Conservation (phyloP, 2,888 invertebrate species). For the Scaptomyza tumidula region DNA sequence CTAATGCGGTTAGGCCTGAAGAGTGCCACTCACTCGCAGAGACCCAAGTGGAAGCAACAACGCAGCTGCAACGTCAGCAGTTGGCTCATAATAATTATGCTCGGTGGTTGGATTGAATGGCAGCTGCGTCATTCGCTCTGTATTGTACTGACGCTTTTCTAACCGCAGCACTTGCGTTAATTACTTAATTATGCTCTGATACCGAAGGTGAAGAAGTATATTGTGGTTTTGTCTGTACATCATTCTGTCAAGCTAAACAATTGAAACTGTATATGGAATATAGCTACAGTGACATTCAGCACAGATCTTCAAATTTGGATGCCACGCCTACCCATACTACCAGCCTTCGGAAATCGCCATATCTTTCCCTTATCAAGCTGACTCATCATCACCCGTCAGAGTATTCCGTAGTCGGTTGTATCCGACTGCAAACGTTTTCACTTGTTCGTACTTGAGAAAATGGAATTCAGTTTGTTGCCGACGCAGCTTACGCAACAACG, state of each 20-base stretch:
- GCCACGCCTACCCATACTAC: no score
- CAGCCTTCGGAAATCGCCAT: no score
- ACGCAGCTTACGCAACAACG: background rate
- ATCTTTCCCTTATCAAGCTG: no score
- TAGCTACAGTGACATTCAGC: no score
- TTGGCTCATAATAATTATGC: slow-evolving; percentile 45
- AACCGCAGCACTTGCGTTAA: slow-evolving; percentile 56
- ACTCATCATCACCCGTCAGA: no score
- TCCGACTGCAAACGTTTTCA: no score
- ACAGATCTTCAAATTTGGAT: no score
- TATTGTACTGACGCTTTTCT: slow-evolving; percentile 13
- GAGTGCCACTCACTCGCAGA: background rate
- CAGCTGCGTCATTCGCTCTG: background rate
- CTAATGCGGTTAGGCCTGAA: slow-evolving; percentile 32
- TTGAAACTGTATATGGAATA: no score
- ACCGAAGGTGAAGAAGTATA: no score
- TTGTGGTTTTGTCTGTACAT: no score
- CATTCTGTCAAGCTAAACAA: no score
- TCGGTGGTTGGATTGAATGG: slow-evolving; percentile 1
- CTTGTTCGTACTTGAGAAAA: slow-evolving; percentile 12
- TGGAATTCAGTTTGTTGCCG: slow-evolving; percentile 17
- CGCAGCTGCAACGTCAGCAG: slow-evolving; percentile 41
- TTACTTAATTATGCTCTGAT: slow-evolving; percentile 44
- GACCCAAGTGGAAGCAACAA: slow-evolving; percentile 18
- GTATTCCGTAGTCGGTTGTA: no score